Evolutionary conservation across 2,113 vertebrate genomes (phyloP).

Genomic region (Acinonyx jubatus): DNA sequence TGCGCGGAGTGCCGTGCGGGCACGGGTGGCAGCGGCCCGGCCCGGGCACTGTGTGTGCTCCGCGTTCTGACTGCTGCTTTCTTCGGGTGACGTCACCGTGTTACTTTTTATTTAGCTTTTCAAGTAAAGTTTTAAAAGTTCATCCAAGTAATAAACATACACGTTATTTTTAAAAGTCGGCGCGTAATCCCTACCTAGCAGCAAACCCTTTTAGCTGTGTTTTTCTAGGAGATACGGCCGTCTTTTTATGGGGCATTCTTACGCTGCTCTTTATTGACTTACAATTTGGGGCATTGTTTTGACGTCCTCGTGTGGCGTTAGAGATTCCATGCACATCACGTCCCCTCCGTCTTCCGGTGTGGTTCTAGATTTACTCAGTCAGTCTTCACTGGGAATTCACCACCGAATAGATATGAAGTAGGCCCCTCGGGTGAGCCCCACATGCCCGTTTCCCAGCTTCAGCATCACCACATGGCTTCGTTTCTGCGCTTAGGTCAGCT

Average conservation of each 20-base stretch:
- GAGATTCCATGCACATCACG: rapidly evolving
- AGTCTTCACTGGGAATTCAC: background rate
- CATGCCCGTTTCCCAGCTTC: background rate
- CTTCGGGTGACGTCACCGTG: background rate
- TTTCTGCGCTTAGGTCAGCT: rapidly evolving
- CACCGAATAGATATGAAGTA: background rate
- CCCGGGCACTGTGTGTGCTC: rapidly evolving
- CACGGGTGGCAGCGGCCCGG: too few species aligned
- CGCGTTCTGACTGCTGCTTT: background rate
- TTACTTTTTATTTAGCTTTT: background rate
- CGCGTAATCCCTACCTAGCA: background rate
- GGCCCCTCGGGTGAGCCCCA: background rate
- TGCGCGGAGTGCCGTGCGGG: too few species aligned
- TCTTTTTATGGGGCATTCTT: background rate
- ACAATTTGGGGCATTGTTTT: background rate
- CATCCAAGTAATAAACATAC: background rate
- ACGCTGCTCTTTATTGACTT: too few species aligned
- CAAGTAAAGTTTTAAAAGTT: background rate
- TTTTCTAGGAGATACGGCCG: background rate
- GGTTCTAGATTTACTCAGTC: background rate
- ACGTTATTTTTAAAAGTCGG: background rate
- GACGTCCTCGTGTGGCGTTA: background rate
- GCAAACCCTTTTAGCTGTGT: background rate
- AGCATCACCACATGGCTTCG: too few species aligned
- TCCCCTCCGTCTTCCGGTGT: rapidly evolving